Percentiles rank a stretch among this genome's conserved stretches.
Evolutionary conservation across 2,113 vertebrate genomes (phyloP).

Genomic region (Himantopus leucocephalus): DNA sequence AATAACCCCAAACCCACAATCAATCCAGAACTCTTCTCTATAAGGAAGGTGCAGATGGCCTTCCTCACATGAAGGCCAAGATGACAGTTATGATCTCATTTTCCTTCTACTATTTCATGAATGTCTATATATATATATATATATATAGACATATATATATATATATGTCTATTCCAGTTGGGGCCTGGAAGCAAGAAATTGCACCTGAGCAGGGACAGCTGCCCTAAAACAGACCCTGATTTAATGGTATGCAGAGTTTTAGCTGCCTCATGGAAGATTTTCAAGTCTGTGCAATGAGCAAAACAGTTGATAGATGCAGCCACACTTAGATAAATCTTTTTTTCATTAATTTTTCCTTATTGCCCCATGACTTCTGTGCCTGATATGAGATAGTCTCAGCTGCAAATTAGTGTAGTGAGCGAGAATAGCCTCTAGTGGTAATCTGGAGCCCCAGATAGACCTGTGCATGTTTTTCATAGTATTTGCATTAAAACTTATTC

Average conservation of each 20-base stretch:
- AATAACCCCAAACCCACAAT: not conserved
- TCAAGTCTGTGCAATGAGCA: not conserved
- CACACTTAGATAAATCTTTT: not conserved
- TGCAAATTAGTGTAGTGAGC: not conserved
- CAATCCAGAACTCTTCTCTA: not conserved
- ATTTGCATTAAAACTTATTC: not conserved
- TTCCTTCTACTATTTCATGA: not conserved
- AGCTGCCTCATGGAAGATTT: not conserved
- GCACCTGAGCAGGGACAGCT: not conserved
- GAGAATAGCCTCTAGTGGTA: not conserved
- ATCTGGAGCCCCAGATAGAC: not conserved
- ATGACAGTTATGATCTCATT: not conserved
- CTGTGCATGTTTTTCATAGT: not conserved
- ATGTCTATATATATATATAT: too few species aligned
- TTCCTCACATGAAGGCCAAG: not conserved
- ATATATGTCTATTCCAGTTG: not conserved
- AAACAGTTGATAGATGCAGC: not conserved
- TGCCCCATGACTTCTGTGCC: not conserved
- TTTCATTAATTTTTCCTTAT: not conserved
- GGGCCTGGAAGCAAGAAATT: not conserved
- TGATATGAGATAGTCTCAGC: fast-evolving
- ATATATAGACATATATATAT: too few species aligned
- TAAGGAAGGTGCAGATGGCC: not conserved
- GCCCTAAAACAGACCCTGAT: not conserved
- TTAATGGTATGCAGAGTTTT: not conserved